Evolutionary conservation across 1,140 invertebrate genomes (phyloP).

Genomic region (Drosophila willistoni): DNA sequence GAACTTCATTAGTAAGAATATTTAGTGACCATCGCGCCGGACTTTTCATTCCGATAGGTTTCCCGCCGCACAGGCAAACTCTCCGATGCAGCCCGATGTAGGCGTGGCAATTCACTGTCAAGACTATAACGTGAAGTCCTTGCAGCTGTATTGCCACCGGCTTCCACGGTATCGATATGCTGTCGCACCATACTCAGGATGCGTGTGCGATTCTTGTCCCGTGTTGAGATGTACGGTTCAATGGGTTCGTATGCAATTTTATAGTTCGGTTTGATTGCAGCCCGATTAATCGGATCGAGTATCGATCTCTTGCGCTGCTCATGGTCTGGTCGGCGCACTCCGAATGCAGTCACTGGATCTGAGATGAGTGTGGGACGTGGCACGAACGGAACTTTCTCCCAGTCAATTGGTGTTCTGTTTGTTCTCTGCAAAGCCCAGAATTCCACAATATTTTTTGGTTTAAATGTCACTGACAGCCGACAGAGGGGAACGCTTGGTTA

Average conservation of each 20-base stretch:
- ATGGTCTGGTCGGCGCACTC: conserved; percentile 84
- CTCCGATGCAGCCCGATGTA: conserved; percentile 84
- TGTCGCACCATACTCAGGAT: conserved; percentile 85
- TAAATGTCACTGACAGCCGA: conserved; percentile 56
- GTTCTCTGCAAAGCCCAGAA: conserved; percentile 87
- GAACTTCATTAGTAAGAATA: conserved; percentile 64
- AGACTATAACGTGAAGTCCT: conserved; percentile 86
- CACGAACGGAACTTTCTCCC: conserved; percentile 93
- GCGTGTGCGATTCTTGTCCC: conserved; percentile 86
- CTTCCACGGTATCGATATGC: conserved; percentile 85
- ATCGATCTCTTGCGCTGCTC: conserved; percentile 71
- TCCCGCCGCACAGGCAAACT: conserved; percentile 73
- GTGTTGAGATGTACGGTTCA: conserved; percentile 86
- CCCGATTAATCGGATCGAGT: conserved; percentile 77
- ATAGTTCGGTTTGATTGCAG: conserved; percentile 84
- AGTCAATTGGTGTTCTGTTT: conserved; percentile 86
- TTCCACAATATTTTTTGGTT: conserved; percentile 68
- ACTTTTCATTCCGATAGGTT: conserved; percentile 81
- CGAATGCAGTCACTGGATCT: conserved; percentile 92
- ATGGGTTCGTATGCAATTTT: conserved; percentile 85
- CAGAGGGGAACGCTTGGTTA: conserved; percentile 34
- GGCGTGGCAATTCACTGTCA: conserved; percentile 85
- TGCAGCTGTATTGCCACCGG: conserved; percentile 84
- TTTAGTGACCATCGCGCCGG: conserved; percentile 83
- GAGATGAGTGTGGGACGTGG: conserved; percentile 91